Base-by-base conservation (phyloP, 2,888 invertebrate species). In the Ormyrus thymus region DNA sequence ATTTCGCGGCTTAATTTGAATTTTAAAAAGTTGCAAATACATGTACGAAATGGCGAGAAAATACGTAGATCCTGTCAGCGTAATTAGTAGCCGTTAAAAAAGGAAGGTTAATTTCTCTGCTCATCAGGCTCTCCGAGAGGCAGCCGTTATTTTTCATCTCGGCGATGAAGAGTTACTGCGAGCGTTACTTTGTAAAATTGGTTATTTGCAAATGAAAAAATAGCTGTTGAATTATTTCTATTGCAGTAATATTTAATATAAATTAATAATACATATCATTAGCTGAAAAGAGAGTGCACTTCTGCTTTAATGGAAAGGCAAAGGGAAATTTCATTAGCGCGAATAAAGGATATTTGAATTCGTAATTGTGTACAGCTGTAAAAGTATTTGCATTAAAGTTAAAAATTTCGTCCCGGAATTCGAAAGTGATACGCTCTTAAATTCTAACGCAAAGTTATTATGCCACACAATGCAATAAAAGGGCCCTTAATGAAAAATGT, bases 81-180 rank as follows among this genome's bases (percentile, higher is more conserved):
- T 62, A 53, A 62, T 62, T 61, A 43, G 53, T 62, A 10, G 48
- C 10, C 55, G 51, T 62, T 62, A 13, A 6, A 6, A 46, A 50
- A 46, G 64, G 65, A 56, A 73, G 53, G 59, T 46, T 68, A 48
- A 66, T 75, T 75, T 66, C 53, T 15, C 66, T 51, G 66, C 51
- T 68, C 74, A 68, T 75, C 68, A 66, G 59, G 29, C 29, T 29
- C 58, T 53, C 56, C 56, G 59, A 75, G 74, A 46, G 74, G 53
- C 59, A 68, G 58, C 48, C 15, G 65, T 59, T 51, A 75, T 61
- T 75, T 65, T 68, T 68, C 74, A 68, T 75, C 65, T 51, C 29
- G 1, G 51, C 48, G 53, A 75, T 61, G 66, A 75, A 66, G 65
- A 75, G n/a, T 75, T 75, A 75, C 48, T 65, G 13, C 15, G 13